A percentile compares a stretch with the other conserved stretches of the same genome.
phyloP scores from a whole-genome alignment of 2,888 invertebrate species.

The Phengaris alcon region DNA sequence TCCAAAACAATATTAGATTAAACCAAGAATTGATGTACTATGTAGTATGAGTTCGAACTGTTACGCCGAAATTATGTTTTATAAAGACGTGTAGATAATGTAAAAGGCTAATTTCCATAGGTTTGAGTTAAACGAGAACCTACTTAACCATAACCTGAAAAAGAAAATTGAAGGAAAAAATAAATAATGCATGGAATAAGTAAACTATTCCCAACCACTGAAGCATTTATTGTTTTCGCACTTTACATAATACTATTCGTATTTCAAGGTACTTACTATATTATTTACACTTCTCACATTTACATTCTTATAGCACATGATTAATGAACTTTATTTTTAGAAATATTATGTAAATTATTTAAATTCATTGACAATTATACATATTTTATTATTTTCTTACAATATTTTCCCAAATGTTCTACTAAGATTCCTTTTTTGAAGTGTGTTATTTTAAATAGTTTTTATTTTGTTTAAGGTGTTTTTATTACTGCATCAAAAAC shows the following conservation, averaged over 20 bases:
- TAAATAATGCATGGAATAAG: slow-evolving; percentile 67
- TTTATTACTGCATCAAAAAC: slow-evolving; percentile 94
- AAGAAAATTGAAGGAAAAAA: slow-evolving; percentile 39
- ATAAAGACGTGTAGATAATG: background rate
- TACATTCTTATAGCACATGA: too few species aligned
- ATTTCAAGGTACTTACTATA: slow-evolving; percentile 87
- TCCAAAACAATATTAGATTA: background rate
- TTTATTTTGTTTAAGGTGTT: slow-evolving; percentile 83
- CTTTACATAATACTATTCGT: slow-evolving; percentile 93
- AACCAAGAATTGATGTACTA: background rate
- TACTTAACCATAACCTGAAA: background rate
- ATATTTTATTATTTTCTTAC: too few species aligned
- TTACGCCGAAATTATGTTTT: background rate
- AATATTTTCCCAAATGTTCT: too few species aligned
- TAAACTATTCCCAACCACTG: slow-evolving; percentile 90
- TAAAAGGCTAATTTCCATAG: background rate
- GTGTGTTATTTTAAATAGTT: slow-evolving; percentile 23
- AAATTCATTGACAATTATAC: too few species aligned
- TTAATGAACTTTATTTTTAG: slow-evolving; percentile 26
- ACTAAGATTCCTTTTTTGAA: too few species aligned
- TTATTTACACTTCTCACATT: background rate
- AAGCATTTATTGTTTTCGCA: slow-evolving; percentile 88
- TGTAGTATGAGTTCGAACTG: background rate
- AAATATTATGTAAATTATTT: background rate
- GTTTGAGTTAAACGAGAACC: background rate